Evolutionary conservation across 2,888 invertebrate species (phyloP), one percentile per base, ranked within the genome.

Genomic region (Oeneis ivallda): DNA sequence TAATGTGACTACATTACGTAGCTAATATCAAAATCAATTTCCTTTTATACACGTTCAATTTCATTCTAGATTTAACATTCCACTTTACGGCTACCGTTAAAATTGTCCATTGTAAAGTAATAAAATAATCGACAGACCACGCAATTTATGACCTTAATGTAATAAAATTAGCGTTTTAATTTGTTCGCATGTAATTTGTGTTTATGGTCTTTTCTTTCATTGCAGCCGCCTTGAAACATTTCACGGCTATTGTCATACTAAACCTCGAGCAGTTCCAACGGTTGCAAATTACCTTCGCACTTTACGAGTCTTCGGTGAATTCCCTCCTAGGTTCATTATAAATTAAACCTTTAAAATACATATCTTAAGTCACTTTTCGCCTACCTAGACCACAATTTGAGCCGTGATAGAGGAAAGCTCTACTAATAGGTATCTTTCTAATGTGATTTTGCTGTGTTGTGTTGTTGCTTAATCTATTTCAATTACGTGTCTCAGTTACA

Each of bases 81-180:
- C 72, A 62, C 69, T 72, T 74, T 72, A 82, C 78, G 69, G 89
- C 87, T 87, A 86, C 87, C 80, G 85, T 84, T 82, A 85, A 83
- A 77, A 75, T 78, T 70, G 74, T 76, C 79, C 78, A 84, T 83
- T 84, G 83, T 82, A 83, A 82, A 82, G 81, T 75, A 74, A 83
- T 89, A 87, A 87, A 88, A 81, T 79, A 82, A 83, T 85, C 80
- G 76, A 70, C 78, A 72, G 75, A 74, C 75, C 79, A 79, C 79
- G 75, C 84, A 75, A 84, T 89, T 87, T 88, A 89, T 84, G 76
- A 79, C 84, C 82, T 85, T 89, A 85, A 83, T 86, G 77, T 73
- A 66, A 86, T 88, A 85, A 88, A 89, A 86, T 88, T 86, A 87
- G 83, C 81, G 87, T 84, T 84, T 86, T 88, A 87, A 89, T 89